Evolutionary conservation across 2,888 invertebrate species (phyloP).

Genomic region (Phanerotoma sp.): DNA sequence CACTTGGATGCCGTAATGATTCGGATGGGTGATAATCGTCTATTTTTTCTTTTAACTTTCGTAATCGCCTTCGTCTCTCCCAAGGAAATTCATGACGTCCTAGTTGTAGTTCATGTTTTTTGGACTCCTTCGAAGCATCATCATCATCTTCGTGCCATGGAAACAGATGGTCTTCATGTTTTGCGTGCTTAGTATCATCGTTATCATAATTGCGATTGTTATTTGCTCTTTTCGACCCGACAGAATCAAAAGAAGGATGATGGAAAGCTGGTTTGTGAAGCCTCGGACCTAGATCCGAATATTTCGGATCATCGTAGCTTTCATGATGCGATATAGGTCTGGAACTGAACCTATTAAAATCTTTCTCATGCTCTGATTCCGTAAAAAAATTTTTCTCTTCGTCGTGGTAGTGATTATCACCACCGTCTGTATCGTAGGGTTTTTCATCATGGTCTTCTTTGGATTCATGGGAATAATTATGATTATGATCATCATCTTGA

Average conservation of each 20-base stretch:
- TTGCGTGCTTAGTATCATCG: no score
- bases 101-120: constrained; percentile 25
- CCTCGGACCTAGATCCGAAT: constrained; percentile 46
- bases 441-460: constrained; percentile 13
- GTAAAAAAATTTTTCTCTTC: constrained; percentile 26
- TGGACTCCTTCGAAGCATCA: constrained; percentile 30
- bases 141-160: constrained; percentile 45
- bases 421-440: constrained; percentile 13
- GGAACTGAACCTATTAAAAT: constrained; percentile 40
- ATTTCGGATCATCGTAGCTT: constrained; percentile 46
- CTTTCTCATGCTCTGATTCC: constrained; percentile 28
- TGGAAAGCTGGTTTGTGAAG: constrained; percentile 48
- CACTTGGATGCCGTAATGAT: no score
- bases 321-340: constrained; percentile 49
- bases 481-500: no score
- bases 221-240: no score
- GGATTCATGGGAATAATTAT: no score
- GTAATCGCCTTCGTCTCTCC: constrained; percentile 48
- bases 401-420: no score
- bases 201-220: no score
- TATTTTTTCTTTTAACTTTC: constrained; percentile 22
- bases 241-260: constrained; percentile 44
- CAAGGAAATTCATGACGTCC: constrained; percentile 51
- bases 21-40: constrained; percentile 30
- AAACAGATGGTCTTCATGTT: constrained; percentile 36